Evolutionary conservation across 2,888 invertebrate genomes (phyloP).

Genomic region (Acleris laterana): DNA sequence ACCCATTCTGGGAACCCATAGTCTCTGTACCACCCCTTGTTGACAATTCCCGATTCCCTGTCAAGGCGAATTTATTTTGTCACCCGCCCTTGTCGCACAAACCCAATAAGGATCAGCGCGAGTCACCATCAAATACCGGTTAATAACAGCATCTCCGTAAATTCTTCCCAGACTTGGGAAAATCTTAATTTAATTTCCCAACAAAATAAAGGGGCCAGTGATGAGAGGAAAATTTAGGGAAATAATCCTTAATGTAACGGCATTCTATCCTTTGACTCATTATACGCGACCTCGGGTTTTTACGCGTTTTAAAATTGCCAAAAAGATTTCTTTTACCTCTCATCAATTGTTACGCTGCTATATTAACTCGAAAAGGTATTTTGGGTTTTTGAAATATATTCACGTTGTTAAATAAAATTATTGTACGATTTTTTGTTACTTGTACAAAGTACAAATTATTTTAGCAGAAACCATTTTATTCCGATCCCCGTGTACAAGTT

Average conservation of each 20-base stretch:
- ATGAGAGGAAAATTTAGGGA: slow-evolving; percentile 49
- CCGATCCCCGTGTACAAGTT: too few relatives aligned
- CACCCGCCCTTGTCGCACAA: slow-evolving; percentile 52
- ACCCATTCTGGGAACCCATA: slow-evolving; percentile 13
- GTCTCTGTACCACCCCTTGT: slow-evolving; percentile 30
- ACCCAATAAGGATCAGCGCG: slow-evolving; percentile 72
- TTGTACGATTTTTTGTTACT: too few relatives aligned
- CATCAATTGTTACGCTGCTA: slow-evolving; percentile 8
- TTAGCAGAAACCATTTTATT: too few relatives aligned
- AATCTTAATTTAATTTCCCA: slow-evolving; percentile 69
- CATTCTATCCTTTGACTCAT: slow-evolving; percentile 33
- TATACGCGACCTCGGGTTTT: slow-evolving; percentile 26
- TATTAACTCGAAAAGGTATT: neutral
- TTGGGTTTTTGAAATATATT: too few relatives aligned
- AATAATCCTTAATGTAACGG: slow-evolving; percentile 30
- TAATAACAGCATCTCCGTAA: slow-evolving; percentile 54
- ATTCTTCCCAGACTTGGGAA: slow-evolving; percentile 51
- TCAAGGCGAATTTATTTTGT: slow-evolving; percentile 64
- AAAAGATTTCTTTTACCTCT: slow-evolving; percentile 17
- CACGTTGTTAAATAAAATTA: neutral
- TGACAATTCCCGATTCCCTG: slow-evolving; percentile 47
- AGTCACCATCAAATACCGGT: slow-evolving; percentile 51
- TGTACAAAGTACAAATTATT: too few relatives aligned
- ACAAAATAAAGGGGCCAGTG: slow-evolving; percentile 56
- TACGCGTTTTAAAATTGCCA: slow-evolving; percentile 13